Base-by-base conservation (phyloP, 2,888 invertebrate species). In the Ametastegia equiseti region DNA sequence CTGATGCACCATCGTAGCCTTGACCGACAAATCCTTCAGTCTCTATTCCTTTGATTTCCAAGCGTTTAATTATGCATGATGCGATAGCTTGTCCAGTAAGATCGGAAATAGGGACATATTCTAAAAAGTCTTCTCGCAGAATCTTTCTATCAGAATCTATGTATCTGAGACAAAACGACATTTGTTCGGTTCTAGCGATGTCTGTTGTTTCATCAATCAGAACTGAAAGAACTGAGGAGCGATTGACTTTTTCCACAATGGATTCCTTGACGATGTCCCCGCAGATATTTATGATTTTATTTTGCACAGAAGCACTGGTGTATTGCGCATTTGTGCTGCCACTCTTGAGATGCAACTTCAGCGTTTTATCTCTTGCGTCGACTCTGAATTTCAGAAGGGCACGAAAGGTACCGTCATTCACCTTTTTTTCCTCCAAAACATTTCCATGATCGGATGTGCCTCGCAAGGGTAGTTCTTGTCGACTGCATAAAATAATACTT, bases 271-370 rank as follows among this genome's bases (percentile, higher is more conserved):
- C 63, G 65, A 86, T 83, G 54, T 81, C 82, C 33, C 86, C 87
- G 86, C 86, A 89, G 50, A 86, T 82, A 45, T 77, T 73, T 71
- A 88, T 86, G 54, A 88, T 82, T 85, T 90, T 86, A 85, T 90
- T 90, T 88, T 90, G 88, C 79, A 89, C 87, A 82, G 82, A 80
- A 80, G 82, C 84, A 50, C 87, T 88, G 79, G 79, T 82, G 82
- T 89, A 88, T 78, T 73, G 83, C 65, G 88, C 87, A 83, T 89
- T 88, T 81, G 85, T 86, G 80, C 73, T 81, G 19, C 86, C 84
- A 33, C 84, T 79, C 80, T 87, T 86, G 78, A 87, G 82, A 84
- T 89, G 87, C 69, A 86, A 82, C 83, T 87, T 86, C 73, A 89
- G 84, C 83, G 80, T 47, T 73, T 73, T 30, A 81, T 88, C 86